phyloP scores from a whole-genome alignment of 1,140 invertebrate species.

The Drosophila azteca region DNA sequence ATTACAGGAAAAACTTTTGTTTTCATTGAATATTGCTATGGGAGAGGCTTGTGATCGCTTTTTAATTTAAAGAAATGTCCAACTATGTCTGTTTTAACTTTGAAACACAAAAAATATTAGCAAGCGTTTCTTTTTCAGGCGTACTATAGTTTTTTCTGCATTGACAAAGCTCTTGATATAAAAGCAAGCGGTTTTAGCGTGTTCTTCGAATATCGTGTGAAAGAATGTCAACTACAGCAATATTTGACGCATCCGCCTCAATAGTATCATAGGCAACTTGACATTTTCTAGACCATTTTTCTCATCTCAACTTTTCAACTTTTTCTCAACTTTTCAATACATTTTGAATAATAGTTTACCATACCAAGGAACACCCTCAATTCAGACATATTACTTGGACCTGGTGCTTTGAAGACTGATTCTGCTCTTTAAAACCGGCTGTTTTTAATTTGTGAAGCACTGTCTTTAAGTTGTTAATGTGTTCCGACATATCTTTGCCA shows the following conservation, averaged over 20 bases:
- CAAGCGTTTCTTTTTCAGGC: no score
- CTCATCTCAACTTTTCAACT: no score
- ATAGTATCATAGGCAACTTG: neutral
- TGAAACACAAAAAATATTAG: conserved; percentile 8
- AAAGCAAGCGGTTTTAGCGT: conserved; percentile 8
- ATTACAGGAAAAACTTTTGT: conserved; percentile 28
- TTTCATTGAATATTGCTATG: conserved; percentile 3
- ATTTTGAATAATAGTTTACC: conserved; percentile 18
- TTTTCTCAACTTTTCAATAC: conserved; percentile 11
- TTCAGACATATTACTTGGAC: conserved; percentile 3
- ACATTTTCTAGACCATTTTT: conserved; percentile 3
- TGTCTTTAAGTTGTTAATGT: conserved; percentile 7
- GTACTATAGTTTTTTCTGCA: conserved; percentile 8
- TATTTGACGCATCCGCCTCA: conserved; percentile 1
- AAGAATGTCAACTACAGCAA: conserved; percentile 5
- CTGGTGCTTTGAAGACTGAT: neutral
- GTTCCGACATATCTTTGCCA: neutral
- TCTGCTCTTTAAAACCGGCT: conserved; percentile 3
- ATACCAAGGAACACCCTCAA: conserved; percentile 13
- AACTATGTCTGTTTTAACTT: conserved; percentile 4
- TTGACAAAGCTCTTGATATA: conserved; percentile 11
- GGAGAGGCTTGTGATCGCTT: conserved; percentile 22
- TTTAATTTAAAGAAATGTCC: conserved; percentile 1
- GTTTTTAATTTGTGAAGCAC: neutral
- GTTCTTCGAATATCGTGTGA: conserved; percentile 2